These are phyloP conservation scores for Redunca redunca DNA, from an alignment of 2,113 vertebrate species.

Conservation along the genomic window DNA sequence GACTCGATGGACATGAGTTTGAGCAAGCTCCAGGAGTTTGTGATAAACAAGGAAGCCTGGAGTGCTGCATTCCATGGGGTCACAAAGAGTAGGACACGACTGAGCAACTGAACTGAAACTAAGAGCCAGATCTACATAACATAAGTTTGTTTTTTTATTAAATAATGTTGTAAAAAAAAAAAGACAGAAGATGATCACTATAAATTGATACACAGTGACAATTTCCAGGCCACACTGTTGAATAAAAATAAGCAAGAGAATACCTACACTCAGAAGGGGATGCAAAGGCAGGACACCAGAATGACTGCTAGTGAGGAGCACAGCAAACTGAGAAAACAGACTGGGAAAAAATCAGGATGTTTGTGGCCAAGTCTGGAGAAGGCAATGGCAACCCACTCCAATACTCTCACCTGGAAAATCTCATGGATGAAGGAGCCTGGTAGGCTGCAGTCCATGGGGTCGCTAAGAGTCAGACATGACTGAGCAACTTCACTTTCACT, in stretches of 20 bases:
- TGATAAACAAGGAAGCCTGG: neutral
- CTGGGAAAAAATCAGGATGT: neutral
- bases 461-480: too few relatives aligned
- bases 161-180: neutral
- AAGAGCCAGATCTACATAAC: neutral
- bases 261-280: neutral
- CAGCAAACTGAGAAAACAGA: neutral
- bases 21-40: neutral
- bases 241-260: neutral
- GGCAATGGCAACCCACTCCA: too few relatives aligned
- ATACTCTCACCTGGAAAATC: too few relatives aligned
- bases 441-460: too few relatives aligned
- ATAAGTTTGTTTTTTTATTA: neutral
- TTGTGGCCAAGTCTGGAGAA: neutral
- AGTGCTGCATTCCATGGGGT: rapidly evolving
- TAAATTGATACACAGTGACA: neutral
- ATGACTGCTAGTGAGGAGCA: neutral
- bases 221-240: neutral
- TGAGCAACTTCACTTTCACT: too few relatives aligned
- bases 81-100: neutral
- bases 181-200: neutral
- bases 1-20: neutral
- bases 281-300: neutral
- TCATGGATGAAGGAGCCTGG: too few relatives aligned
- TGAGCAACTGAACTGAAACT: neutral